Evolutionary conservation across 1,140 invertebrate genomes (phyloP).

Genomic region (Apis mellifera): Amel_HAv3.1 CM009943.2:7039501-7040000

Average conservation of each 20-base stretch:
- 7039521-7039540: constrained; percentile 62
- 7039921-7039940: constrained; percentile 3
- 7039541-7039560: constrained; percentile 46
- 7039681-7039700: constrained; percentile 50
- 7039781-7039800: constrained; percentile 72
- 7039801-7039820: constrained; percentile 75
- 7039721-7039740: constrained; percentile 63
- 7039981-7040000: no score
- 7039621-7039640: constrained; percentile 58
- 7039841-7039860: constrained; percentile 66
- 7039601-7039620: constrained; percentile 61
- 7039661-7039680: constrained; percentile 56
- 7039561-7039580: constrained; percentile 54
- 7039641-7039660: constrained; percentile 56
- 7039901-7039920: neutral
- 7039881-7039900: constrained; percentile 39
- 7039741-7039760: constrained; percentile 67
- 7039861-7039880: constrained; percentile 76
- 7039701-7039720: constrained; percentile 60
- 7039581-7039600: constrained; percentile 64
- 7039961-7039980: neutral
- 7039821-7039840: constrained; percentile 73
- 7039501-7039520: constrained; percentile 45
- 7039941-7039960: no score
- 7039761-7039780: constrained; percentile 71